Evolutionary conservation across 2,888 invertebrate genomes (phyloP).

Genomic region (Cosmorhoe ocellata): DNA sequence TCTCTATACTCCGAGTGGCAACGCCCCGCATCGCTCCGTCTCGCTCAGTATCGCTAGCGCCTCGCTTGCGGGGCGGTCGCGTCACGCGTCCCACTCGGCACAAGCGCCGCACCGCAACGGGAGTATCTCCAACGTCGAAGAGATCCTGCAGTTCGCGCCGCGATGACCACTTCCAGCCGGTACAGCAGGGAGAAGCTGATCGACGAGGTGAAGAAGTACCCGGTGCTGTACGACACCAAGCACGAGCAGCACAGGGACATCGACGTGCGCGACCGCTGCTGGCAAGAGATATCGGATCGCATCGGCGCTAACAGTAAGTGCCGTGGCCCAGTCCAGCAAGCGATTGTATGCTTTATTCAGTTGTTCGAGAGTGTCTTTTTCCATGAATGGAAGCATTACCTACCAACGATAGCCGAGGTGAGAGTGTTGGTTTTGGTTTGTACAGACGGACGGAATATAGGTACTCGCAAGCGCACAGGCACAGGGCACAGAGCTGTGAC

Average conservation of each 20-base stretch:
- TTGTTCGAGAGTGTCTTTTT: background rate
- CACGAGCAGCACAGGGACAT: conserved; percentile 72
- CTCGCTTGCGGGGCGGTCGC: conserved; percentile 55
- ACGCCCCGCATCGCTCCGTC: conserved; percentile 57
- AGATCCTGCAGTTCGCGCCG: conserved; percentile 12
- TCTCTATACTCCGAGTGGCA: conserved; percentile 54
- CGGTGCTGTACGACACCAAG: conserved; percentile 71
- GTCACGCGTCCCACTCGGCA: conserved; percentile 22
- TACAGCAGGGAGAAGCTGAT: conserved; percentile 62
- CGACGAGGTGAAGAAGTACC: conserved; percentile 71
- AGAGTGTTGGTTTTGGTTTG: too few species aligned
- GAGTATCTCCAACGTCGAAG: too few species aligned
- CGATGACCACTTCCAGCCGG: conserved; percentile 43
- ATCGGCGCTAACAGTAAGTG: conserved; percentile 68
- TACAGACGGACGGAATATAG: too few species aligned
- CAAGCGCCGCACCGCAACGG: too few species aligned
- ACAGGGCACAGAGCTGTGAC: too few species aligned
- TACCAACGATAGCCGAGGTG: too few species aligned
- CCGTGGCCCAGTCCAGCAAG: background rate
- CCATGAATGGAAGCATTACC: background rate
- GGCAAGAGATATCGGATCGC: conserved; percentile 69
- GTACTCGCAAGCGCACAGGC: too few species aligned
- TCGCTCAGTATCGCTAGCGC: conserved; percentile 69
- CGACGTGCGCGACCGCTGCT: conserved; percentile 70
- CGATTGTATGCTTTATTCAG: background rate